Conservation (phyloP, 2,113 vertebrate genomes). For the Ameiurus melas region DNA sequence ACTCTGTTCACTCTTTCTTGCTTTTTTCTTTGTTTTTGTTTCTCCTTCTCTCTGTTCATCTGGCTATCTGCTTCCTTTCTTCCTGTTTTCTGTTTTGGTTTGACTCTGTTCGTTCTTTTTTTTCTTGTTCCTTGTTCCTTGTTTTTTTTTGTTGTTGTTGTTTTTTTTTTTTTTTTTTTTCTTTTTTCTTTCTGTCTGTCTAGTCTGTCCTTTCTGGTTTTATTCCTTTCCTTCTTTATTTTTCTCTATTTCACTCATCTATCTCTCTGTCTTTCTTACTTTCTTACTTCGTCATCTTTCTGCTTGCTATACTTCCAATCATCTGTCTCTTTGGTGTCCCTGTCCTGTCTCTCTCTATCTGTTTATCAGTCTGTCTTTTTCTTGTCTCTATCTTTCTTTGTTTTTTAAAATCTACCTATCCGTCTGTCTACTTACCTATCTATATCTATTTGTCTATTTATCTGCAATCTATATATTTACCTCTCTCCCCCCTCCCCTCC, state of each 20-base stretch:
- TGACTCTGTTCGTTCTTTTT: neutral
- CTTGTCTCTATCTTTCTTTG: neutral
- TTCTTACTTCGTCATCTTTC: neutral
- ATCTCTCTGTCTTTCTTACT: neutral
- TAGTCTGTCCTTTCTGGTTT: neutral
- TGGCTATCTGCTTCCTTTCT: neutral
- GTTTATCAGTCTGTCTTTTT: neutral
- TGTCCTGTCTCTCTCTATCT: neutral
- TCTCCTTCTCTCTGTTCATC: too few species aligned
- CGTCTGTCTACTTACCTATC: neutral
- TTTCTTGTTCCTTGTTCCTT: neutral
- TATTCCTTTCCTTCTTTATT: neutral
- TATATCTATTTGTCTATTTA: conserved; percentile 5
- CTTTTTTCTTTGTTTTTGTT: too few species aligned
- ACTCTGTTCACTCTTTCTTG: too few species aligned
- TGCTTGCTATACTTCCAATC: neutral
- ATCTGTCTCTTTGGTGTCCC: neutral
- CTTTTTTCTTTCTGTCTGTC: neutral
- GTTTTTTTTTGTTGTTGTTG: neutral
- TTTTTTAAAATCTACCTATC: neutral
- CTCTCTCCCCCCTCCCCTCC: conserved; percentile 17
- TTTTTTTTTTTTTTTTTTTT: neutral
- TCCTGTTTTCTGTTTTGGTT: neutral
- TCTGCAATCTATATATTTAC: conserved; percentile 10
- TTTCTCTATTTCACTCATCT: neutral